Conservation (phyloP, 1,140 invertebrate genomes). For the Heliconius eleuchia region DNA sequence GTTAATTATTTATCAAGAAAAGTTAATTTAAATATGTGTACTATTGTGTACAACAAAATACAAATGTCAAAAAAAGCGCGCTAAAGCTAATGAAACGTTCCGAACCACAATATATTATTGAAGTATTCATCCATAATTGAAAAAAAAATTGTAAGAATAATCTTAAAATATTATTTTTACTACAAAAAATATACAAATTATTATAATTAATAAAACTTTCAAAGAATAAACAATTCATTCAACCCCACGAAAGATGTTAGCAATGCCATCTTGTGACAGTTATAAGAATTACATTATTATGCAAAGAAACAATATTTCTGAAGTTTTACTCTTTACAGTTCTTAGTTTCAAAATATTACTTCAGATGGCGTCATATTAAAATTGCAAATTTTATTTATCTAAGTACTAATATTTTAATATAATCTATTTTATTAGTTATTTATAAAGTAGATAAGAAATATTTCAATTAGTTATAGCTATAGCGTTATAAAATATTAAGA, state of each 20-base stretch:
- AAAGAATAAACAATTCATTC: no score
- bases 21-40: not conserved
- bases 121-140: no score
- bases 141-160: no score
- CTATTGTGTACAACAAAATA: not conserved
- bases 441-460: no score
- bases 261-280: not conserved
- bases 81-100: conserved; percentile 31
- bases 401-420: no score
- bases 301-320: not conserved
- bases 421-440: no score
- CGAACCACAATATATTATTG: not conserved
- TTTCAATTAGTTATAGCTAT: no score
- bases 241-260: not conserved
- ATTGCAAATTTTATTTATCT: not conserved
- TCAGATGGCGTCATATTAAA: not conserved
- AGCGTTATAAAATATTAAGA: no score
- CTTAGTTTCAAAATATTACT: not conserved
- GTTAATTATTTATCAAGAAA: not conserved
- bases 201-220: no score
- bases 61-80: conserved; percentile 42
- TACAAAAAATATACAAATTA: no score
- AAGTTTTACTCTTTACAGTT: no score
- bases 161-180: no score
- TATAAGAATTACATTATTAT: not conserved